Conservation (phyloP, 2,888 invertebrate species). For the Nineta flava region DNA sequence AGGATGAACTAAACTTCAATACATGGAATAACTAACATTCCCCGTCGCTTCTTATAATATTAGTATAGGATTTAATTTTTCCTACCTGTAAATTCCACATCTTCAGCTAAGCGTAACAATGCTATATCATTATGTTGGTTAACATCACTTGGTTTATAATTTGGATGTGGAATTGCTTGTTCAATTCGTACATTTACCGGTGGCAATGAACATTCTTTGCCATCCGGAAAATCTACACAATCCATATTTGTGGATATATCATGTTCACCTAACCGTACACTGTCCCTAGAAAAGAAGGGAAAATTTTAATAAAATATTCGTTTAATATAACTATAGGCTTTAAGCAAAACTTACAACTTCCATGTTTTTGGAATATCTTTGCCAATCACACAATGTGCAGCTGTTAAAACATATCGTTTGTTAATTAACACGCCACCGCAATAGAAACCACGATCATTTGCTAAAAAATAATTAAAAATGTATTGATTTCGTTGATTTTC, state of each 20-base stretch:
- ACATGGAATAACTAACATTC: too few relatives aligned
- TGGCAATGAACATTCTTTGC: conserved; percentile 36
- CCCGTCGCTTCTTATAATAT: too few relatives aligned
- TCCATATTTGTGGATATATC: conserved; percentile 42
- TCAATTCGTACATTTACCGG: conserved; percentile 45
- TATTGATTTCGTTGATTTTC: too few relatives aligned
- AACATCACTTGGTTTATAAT: conserved; percentile 37
- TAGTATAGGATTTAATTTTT: too few relatives aligned
- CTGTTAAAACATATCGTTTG: conserved; percentile 51
- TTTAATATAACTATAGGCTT: background rate
- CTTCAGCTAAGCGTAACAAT: conserved; percentile 39
- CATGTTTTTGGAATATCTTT: conserved; percentile 42
- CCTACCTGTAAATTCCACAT: conserved; percentile 37
- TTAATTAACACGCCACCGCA: conserved; percentile 62
- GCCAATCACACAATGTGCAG: conserved; percentile 57
- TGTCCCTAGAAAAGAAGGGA: conserved; percentile 23
- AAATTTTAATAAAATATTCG: too few relatives aligned
- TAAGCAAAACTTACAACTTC: conserved; percentile 34
- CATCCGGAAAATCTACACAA: conserved; percentile 31
- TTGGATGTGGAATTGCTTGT: conserved; percentile 45
- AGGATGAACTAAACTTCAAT: too few relatives aligned
- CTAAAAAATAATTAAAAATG: conserved; percentile 21
- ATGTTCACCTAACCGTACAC: conserved; percentile 55
- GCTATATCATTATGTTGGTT: conserved; percentile 58
- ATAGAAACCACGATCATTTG: conserved; percentile 43